phyloP scores from a whole-genome alignment of 2,797 vertebrate species.

The Ispidina picta region DNA sequence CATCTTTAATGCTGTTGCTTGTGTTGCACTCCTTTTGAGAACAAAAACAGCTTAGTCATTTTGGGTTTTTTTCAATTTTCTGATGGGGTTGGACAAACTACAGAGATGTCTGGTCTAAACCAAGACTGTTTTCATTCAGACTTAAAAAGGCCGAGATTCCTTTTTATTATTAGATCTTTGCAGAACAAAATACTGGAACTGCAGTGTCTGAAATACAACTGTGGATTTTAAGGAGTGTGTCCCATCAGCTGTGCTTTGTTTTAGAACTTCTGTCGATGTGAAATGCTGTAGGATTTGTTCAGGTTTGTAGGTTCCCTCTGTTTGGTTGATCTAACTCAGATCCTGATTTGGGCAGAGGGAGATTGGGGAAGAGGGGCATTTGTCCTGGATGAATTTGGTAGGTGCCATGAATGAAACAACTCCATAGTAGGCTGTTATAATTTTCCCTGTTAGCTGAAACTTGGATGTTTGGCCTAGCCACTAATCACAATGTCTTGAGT shows the following conservation, averaged over 20 bases:
- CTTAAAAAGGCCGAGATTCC: background rate
- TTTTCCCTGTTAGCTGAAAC: background rate
- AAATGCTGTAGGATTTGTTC: background rate
- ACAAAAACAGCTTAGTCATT: conserved; percentile 31
- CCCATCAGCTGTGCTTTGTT: background rate
- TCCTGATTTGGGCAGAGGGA: background rate
- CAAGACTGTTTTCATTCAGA: conserved; percentile 43
- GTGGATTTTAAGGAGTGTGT: background rate
- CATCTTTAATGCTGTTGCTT: conserved; percentile 2
- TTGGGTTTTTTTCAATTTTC: background rate
- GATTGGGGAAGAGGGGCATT: background rate
- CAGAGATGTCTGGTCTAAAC: conserved; percentile 40
- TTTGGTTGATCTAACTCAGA: background rate
- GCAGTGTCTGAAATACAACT: background rate
- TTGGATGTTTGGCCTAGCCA: background rate
- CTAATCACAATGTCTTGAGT: background rate
- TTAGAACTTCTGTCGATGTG: background rate
- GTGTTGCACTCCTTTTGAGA: background rate
- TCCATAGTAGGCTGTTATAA: background rate
- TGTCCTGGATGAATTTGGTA: background rate
- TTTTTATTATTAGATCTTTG: conserved; percentile 24
- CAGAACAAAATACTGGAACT: background rate
- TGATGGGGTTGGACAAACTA: conserved; percentile 9
- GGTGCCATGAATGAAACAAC: background rate
- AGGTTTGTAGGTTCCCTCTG: background rate